Conservation (phyloP, 1,140 invertebrate genomes). For the Ceratoteleas bidentatus region DNA sequence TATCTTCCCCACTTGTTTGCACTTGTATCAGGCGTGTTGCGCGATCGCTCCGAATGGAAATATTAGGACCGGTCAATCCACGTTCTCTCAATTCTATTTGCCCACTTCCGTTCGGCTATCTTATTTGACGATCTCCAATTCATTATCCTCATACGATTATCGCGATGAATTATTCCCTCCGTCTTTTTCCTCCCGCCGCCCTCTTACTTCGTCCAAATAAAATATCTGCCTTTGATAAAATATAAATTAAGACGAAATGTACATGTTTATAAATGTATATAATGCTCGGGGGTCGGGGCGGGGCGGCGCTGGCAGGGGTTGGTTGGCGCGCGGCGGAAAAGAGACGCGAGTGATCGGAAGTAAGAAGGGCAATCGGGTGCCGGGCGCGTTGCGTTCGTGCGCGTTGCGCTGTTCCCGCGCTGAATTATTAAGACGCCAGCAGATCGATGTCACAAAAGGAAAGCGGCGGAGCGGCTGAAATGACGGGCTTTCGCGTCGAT, state of each 20-base stretch:
- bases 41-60: background rate
- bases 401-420: conserved; percentile 79
- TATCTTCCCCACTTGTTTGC: background rate
- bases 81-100: background rate
- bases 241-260: conserved; percentile 6
- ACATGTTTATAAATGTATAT: background rate
- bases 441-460: conserved; percentile 81
- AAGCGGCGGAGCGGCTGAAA: conserved; percentile 77
- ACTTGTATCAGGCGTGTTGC: background rate
- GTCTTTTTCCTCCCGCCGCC: background rate
- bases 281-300: conserved; percentile 5
- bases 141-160: conserved; percentile 4
- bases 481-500: conserved; percentile 79
- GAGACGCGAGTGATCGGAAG: conserved; percentile 57
- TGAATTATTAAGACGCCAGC: conserved; percentile 80
- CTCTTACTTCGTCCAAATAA: background rate
- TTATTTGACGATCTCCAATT: background rate
- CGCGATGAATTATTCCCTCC: background rate
- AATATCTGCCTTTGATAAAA: conserved; percentile 3
- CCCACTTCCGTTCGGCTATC: background rate
- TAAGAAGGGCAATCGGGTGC: conserved; percentile 62
- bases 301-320: conserved; percentile 6
- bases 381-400: conserved; percentile 64
- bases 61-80: background rate
- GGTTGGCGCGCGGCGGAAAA: conserved; percentile 43